phyloP scores from a whole-genome alignment of 2,888 invertebrate genomes.

The Drosophila vallismaia region DNA sequence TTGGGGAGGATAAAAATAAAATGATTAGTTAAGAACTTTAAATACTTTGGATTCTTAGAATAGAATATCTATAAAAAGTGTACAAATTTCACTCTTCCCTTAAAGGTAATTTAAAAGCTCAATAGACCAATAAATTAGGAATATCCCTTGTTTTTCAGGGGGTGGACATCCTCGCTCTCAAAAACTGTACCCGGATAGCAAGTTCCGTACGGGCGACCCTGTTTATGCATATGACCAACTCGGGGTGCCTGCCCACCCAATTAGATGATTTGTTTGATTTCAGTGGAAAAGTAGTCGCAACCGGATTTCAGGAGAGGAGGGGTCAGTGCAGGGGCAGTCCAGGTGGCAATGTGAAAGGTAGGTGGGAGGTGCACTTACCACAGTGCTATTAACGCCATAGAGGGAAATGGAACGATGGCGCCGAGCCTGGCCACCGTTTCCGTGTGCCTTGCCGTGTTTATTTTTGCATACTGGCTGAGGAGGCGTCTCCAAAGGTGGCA shows the following conservation, averaged over 20 bases:
- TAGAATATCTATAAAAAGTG: too few relatives aligned
- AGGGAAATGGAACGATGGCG: slow-evolving; percentile 78
- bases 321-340: slow-evolving; percentile 1
- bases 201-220: slow-evolving; percentile 9
- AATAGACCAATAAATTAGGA: not conserved
- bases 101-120: not conserved
- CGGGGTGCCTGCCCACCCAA: slow-evolving; percentile 48
- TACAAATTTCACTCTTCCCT: too few relatives aligned
- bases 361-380: slow-evolving; percentile 65
- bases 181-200: slow-evolving; percentile 1
- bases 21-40: not conserved
- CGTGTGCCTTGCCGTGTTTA: slow-evolving; percentile 60
- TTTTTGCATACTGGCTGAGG: slow-evolving; percentile 47
- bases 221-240: slow-evolving; percentile 46
- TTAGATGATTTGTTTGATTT: slow-evolving; percentile 71
- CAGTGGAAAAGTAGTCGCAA: slow-evolving; percentile 44
- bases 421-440: slow-evolving; percentile 61
- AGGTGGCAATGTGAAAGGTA: not conserved
- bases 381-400: slow-evolving; percentile 78
- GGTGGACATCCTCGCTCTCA: not conserved
- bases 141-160: not conserved
- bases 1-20: not conserved
- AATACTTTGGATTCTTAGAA: too few relatives aligned
- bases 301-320: slow-evolving; percentile 6
- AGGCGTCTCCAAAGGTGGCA: slow-evolving; percentile 13